phyloP scores from a whole-genome alignment of 1,140 invertebrate species.

The Zaprionus taronus region DNA sequence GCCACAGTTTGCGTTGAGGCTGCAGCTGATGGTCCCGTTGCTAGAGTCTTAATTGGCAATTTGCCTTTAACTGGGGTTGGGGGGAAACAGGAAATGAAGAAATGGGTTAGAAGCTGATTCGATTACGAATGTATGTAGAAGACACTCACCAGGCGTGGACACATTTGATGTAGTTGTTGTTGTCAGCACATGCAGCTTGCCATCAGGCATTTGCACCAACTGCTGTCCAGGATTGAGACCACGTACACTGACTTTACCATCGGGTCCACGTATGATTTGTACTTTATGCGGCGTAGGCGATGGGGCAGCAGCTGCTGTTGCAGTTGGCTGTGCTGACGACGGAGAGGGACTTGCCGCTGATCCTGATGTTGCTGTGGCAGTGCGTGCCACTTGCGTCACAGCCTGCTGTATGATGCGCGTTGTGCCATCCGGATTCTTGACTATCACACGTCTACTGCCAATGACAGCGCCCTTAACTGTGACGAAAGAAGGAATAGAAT shows the following conservation, averaged over 20 bases:
- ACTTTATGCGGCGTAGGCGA: conserved; percentile 91
- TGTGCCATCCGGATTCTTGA: conserved; percentile 91
- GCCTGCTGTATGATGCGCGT: conserved; percentile 89
- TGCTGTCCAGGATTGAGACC: conserved; percentile 97
- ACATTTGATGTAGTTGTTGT: conserved; percentile 82
- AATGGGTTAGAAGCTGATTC: not conserved
- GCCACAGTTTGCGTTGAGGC: conserved; percentile 22
- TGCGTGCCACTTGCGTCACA: conserved; percentile 60
- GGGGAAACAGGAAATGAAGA: not conserved
- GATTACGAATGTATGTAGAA: conserved; percentile 3
- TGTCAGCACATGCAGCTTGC: conserved; percentile 94
- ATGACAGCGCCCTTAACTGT: conserved; percentile 76
- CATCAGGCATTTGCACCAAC: conserved; percentile 95
- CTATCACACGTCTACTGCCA: conserved; percentile 87
- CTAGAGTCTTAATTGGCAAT: conserved; percentile 64
- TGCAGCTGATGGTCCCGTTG: conserved; percentile 39
- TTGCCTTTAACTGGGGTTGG: conserved; percentile 55
- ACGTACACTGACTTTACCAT: conserved; percentile 96
- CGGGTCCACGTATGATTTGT: conserved; percentile 94
- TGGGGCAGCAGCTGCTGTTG: conserved; percentile 69
- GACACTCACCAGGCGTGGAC: conserved; percentile 64
- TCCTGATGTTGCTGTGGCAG: conserved; percentile 33
- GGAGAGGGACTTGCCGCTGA: conserved; percentile 53
- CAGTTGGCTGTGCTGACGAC: conserved; percentile 22
- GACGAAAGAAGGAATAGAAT: not conserved